Evolutionary conservation across 1,140 invertebrate species (phyloP).

Genomic region (Pomacea maculata): DNA sequence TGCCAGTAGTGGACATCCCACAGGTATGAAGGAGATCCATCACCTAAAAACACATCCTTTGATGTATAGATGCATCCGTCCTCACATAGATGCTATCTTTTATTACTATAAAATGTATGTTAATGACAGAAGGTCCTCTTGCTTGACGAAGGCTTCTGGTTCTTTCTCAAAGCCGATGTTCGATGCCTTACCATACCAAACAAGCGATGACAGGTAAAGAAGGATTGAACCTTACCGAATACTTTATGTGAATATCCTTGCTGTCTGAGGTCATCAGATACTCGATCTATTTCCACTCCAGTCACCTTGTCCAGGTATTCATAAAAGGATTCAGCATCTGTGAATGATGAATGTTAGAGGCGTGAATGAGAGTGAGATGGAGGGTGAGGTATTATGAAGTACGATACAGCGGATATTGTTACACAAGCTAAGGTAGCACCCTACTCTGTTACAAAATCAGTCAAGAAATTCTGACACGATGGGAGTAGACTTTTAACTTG

Average conservation of each 20-base stretch:
- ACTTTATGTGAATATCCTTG: not conserved
- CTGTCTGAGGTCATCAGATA: not conserved
- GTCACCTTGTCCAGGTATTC: not conserved
- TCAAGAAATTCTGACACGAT: not conserved
- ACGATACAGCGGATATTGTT: not conserved
- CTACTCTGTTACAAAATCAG: not conserved
- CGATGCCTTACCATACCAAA: not conserved
- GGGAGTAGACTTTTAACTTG: not conserved
- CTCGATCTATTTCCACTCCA: not conserved
- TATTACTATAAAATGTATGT: not conserved
- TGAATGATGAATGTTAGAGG: not conserved
- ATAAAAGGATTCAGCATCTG: not conserved
- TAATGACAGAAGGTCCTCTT: no score
- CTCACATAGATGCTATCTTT: not conserved
- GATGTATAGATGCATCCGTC: not conserved
- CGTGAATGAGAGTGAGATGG: not conserved
- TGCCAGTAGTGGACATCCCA: constrained; percentile 9
- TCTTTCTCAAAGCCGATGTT: no score
- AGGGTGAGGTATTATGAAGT: not conserved
- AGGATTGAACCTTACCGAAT: not conserved
- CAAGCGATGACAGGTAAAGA: not conserved
- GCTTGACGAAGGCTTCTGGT: no score
- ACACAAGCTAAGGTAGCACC: not conserved
- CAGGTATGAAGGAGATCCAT: not conserved
- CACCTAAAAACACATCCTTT: constrained; percentile 6